Evolutionary conservation across 2,797 vertebrate species (phyloP), one percentile per base, ranked within the genome.

Genomic region (Gymnothorax reevesii): DNA sequence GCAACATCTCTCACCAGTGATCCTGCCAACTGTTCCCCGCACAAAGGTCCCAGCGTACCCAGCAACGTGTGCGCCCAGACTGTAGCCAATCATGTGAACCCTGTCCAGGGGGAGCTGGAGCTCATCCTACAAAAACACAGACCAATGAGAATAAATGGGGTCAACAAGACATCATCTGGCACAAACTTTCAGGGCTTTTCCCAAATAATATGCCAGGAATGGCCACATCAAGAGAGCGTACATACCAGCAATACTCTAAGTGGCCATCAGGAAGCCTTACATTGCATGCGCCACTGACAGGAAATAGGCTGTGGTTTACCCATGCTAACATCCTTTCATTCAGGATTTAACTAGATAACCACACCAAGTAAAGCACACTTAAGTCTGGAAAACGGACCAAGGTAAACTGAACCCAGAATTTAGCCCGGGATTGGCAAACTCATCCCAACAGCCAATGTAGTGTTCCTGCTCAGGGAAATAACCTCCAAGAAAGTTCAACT

Each of bases 71-170:
- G 99, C 99, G 0, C 99, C 99, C 4, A 99, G 95, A 91, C 99
- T 99, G 92, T 99, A 99, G 88, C 99, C 99, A 0, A 99, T 98
- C 90, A 99, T 93, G 90, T 99, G 98, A 80, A 99, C 96, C 0
- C 97, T 97, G 83, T 93, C 69, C 0, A 98, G 92, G 57, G 95
- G 93, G 77, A 99, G 94, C 10, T 92, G 92, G 0, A 94, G 92
- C 86, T 97, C 95, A 25, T 96, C 96, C 98, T 99, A 93, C 89
- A 57, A 90, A 66, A 20, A 60, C 49, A 80, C 10, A 80, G 2
- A 4, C 73, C 73, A 42, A 27, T 52, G 49, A 7, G 25, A 4
- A n/a, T 25, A 57, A 60, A 66, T 20, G 2, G 49, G 27, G 59
- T 82, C 64, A 25, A 22, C 10, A 2, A 0, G 20, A 10, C 20